phyloP scores from a whole-genome alignment of 2,888 invertebrate genomes.

The Nemotelus nigrinus region DNA sequence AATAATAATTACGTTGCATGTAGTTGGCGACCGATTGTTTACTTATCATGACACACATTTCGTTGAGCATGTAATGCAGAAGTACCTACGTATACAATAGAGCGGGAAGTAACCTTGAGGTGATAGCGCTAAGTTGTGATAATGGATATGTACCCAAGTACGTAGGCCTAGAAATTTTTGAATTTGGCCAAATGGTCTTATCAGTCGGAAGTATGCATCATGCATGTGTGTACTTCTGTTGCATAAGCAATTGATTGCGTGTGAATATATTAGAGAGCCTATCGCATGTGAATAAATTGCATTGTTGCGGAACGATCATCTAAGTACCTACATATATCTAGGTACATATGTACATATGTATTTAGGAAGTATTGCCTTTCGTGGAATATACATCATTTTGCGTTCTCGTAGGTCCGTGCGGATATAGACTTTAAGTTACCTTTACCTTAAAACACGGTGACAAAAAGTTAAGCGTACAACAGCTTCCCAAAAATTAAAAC shows the following conservation, averaged over 20 bases:
- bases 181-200: slow-evolving; percentile 19
- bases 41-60: slow-evolving; percentile 20
- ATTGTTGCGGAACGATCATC: no score
- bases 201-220: slow-evolving; percentile 1
- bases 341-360: no score
- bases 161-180: background rate
- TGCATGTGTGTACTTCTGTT: background rate
- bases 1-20: slow-evolving; percentile 19
- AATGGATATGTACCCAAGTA: background rate
- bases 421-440: no score
- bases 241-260: background rate
- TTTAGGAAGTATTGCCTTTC: no score
- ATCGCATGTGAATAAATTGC: no score
- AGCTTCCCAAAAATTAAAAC: no score
- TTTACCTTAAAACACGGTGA: no score
- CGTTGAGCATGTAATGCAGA: background rate
- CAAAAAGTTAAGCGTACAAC: no score
- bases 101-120: slow-evolving; percentile 33
- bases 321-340: no score
- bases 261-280: no score
- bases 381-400: no score
- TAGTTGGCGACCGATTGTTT: slow-evolving; percentile 1
- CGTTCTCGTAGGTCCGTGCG: no score
- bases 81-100: background rate
- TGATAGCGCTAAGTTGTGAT: background rate